Evolutionary conservation across 2,797 vertebrate species (phyloP).

Genomic region (Tolypeutes matacus): DNA sequence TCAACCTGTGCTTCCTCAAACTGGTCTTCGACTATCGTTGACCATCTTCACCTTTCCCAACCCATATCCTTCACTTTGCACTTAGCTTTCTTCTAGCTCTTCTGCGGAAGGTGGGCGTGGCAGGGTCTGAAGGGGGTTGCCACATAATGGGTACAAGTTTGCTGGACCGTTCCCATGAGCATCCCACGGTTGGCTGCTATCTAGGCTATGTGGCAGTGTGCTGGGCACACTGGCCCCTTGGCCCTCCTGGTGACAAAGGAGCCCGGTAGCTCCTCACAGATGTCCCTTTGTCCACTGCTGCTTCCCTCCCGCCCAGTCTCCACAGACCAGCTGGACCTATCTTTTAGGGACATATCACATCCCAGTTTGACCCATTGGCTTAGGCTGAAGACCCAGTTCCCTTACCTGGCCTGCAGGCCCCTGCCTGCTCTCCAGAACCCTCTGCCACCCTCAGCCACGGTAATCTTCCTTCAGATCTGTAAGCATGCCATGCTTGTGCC

Average conservation of each 20-base stretch:
- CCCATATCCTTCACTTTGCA: background rate
- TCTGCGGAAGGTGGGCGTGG: background rate
- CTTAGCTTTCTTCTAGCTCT: background rate
- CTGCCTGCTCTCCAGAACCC: background rate
- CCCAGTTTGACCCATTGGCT: background rate
- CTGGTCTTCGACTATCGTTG: background rate
- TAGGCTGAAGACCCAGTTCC: background rate
- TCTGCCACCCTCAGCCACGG: accelerated
- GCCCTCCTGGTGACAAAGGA: background rate
- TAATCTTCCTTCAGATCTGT: background rate
- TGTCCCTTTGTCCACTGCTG: too few species aligned
- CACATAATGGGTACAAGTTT: background rate
- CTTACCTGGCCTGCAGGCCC: background rate
- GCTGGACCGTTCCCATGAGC: background rate
- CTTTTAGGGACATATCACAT: background rate
- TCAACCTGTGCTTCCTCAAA: background rate
- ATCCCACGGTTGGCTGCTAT: background rate
- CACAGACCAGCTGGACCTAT: background rate
- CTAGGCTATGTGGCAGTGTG: accelerated
- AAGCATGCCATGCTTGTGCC: accelerated
- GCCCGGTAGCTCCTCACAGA: background rate
- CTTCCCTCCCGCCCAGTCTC: background rate
- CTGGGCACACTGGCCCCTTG: background rate
- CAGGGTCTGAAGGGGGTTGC: background rate
- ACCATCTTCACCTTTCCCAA: accelerated